Base-by-base conservation (phyloP, 2,797 vertebrate genomes). In the Pipistrellus pipistrellus region DNA sequence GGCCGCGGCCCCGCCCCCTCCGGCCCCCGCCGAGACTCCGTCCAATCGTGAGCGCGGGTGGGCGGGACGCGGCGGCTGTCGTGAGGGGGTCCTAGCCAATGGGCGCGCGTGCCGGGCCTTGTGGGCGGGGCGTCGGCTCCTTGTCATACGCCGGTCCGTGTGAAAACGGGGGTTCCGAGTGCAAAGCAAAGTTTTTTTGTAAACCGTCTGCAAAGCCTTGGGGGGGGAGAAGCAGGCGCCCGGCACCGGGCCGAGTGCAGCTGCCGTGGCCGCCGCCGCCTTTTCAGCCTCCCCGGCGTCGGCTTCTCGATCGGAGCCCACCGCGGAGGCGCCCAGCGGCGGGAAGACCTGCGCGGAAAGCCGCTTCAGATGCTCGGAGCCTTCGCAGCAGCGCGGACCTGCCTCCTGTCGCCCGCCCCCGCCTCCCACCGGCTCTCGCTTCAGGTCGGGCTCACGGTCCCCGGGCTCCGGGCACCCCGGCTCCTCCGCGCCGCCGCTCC, bases 131-230 rank as follows among this genome's bases (percentile, higher is more conserved):
- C 71, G 46, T 18, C 73, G 84, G 81, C 95, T 94, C 97, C 96
- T 92, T 97, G 96, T 97, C 97, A 95, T 93, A 92, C 96, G 96
- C 96, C 85, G 96, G 95, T 96, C 97, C 96, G 96, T 97, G 96
- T 97, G 97, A 97, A 97, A 97, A 97, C 96, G 96, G 97, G 97
- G 97, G 99, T 99, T 99, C 98, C 99, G 99, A 99, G 99, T 99
- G 99, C 99, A 99, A 99, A 99, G 98, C 99, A 99, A 99, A 99
- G 99, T 99, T 99, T 98, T 98, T 98, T 98, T 97, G 99, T 98
- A 99, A 98, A 97, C 99, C 99, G 99, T 99, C 98, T 99, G 99
- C 99, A 99, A 99, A 99, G 98, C 97, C 95, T 97, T 44, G 44
- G 44, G 44, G 44, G 44, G 96, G 96, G 76, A 78, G 96, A 97